These are phyloP conservation scores for Sweltsa coloradensis DNA, from an alignment of 1,140 invertebrate genomes.

Conservation along the genomic window DNA sequence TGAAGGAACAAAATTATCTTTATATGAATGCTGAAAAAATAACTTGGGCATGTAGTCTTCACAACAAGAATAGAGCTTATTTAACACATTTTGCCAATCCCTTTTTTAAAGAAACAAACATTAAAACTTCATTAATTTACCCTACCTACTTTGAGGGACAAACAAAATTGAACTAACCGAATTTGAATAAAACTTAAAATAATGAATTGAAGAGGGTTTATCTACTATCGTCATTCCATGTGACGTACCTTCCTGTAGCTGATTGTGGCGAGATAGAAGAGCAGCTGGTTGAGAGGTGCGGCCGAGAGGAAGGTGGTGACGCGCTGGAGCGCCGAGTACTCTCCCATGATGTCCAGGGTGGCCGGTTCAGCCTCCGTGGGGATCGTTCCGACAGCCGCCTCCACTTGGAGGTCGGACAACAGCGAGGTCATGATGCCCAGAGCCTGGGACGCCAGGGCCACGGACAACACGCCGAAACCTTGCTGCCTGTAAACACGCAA, in stretches of 20 bases:
- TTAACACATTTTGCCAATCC: no score
- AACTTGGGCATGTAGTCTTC: no score
- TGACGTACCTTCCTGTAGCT: conserved; percentile 67
- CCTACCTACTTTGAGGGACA: no score
- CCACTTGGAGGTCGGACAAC: conserved; percentile 52
- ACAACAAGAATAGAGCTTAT: no score
- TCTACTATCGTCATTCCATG: no score
- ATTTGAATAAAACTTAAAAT: no score
- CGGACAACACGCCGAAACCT: conserved; percentile 68
- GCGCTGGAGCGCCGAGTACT: conserved; percentile 51
- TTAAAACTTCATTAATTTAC: no score
- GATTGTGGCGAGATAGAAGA: conserved; percentile 77
- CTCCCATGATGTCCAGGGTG: conserved; percentile 40
- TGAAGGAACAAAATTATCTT: no score
- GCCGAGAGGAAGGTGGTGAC: conserved; percentile 31
- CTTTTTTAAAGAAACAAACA: no score
- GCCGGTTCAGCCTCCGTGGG: conserved; percentile 35
- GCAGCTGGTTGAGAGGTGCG: conserved; percentile 55
- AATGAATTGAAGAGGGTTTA: no score
- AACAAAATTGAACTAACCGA: no score
- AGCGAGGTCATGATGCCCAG: conserved; percentile 49
- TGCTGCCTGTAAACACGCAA: conserved; percentile 46
- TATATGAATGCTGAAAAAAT: no score
- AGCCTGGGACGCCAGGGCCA: conserved; percentile 63
- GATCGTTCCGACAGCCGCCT: conserved; percentile 33